phyloP scores from a whole-genome alignment of 2,113 vertebrate genomes.

The Cyprinodon tularosa region DNA sequence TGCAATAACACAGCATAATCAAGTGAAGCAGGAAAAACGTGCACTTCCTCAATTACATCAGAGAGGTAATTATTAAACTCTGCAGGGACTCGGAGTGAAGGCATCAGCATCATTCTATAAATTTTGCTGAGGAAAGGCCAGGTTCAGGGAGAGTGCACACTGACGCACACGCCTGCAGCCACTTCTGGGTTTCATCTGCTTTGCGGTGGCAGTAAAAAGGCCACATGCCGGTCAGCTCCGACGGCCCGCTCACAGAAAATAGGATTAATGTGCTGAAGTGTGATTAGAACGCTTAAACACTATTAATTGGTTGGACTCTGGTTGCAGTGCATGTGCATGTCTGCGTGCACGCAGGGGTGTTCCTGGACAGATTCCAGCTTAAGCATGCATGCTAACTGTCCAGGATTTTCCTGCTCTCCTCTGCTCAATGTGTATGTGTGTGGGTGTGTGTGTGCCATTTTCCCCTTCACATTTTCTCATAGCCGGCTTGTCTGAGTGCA shows the following conservation, averaged over 20 bases:
- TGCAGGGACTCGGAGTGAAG: constrained; percentile 78
- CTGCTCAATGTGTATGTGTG: constrained; percentile 61
- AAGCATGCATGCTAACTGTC: constrained; percentile 85
- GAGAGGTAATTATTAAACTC: constrained; percentile 87
- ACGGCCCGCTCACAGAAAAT: constrained; percentile 98
- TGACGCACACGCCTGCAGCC: constrained; percentile 83
- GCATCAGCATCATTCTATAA: constrained; percentile 92
- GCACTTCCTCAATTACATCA: constrained; percentile 85
- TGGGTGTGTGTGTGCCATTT: constrained; percentile 41
- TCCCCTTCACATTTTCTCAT: constrained; percentile 87
- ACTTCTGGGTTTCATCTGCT: constrained; percentile 94
- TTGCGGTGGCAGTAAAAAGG: constrained; percentile 93
- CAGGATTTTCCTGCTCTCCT: constrained; percentile 86
- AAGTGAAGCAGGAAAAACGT: constrained; percentile 33
- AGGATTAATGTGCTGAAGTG: constrained; percentile 99
- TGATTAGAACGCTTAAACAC: constrained; percentile 99
- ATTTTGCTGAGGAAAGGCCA: constrained; percentile 83
- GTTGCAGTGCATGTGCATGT: constrained; percentile 50
- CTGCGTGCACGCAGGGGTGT: constrained; percentile 61
- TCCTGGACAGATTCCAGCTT: constrained; percentile 91
- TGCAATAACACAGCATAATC: constrained; percentile 63
- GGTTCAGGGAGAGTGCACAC: constrained; percentile 97
- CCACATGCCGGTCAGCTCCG: constrained; percentile 88
- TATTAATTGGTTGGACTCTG: constrained; percentile 95
- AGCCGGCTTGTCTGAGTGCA: constrained; percentile 99